Evolutionary conservation across 2,888 invertebrate genomes (phyloP).

Genomic region (Nephrotoma guestfalica): DNA sequence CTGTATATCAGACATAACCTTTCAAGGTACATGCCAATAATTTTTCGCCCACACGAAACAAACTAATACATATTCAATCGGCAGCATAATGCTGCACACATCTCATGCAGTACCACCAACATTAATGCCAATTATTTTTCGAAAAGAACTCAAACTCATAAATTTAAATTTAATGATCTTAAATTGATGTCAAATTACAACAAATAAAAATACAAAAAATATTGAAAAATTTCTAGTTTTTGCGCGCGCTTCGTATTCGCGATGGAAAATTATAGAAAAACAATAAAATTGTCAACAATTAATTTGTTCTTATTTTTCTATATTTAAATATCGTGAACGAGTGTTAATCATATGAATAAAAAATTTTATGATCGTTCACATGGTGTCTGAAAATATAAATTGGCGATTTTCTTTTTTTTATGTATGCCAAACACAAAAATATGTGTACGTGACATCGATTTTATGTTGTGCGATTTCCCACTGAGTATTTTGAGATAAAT

Average conservation of each 20-base stretch:
- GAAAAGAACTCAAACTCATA: background rate
- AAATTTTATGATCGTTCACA: background rate
- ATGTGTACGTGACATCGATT: background rate
- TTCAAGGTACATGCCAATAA: background rate
- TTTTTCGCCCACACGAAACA: background rate
- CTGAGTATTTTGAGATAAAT: background rate
- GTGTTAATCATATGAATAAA: background rate
- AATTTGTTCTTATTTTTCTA: background rate
- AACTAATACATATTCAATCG: background rate
- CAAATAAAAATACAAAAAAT: background rate
- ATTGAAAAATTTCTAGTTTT: background rate
- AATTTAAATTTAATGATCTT: background rate
- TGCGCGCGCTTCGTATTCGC: background rate
- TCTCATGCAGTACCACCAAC: background rate
- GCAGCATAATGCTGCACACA: background rate
- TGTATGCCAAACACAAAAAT: background rate
- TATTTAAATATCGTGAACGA: background rate
- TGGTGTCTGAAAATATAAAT: background rate
- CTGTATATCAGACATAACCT: background rate
- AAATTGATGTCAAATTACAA: background rate
- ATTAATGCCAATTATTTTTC: background rate
- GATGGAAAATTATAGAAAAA: background rate
- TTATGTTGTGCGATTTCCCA: background rate
- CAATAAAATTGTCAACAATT: background rate
- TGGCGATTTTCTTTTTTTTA: background rate